Conservation (phyloP, 2,113 vertebrate genomes). For the Felis chaus region DNA sequence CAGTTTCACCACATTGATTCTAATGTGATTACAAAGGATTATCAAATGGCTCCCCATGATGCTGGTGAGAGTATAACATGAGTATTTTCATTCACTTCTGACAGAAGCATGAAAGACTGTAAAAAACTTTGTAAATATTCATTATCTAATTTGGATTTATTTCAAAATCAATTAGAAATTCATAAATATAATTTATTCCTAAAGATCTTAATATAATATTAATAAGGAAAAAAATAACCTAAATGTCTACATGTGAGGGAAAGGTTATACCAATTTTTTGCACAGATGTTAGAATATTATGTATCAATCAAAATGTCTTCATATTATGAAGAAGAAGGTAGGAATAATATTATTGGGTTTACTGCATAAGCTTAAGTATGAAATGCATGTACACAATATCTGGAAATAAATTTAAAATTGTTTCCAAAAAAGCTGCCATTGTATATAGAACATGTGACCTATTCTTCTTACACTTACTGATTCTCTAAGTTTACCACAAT, state of each 20-base stretch:
- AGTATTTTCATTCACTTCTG: not conserved
- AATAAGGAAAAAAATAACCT: not conserved
- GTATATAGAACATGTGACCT: not conserved
- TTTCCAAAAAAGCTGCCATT: not conserved
- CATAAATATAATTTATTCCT: not conserved
- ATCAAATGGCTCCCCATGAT: not conserved
- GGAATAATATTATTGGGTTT: not conserved
- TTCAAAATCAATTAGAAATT: not conserved
- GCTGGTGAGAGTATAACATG: not conserved
- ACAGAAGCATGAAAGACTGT: not conserved
- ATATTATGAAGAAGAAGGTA: not conserved
- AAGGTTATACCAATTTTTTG: not conserved
- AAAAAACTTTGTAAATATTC: not conserved
- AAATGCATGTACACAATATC: not conserved
- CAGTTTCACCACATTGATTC: not conserved
- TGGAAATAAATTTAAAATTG: not conserved
- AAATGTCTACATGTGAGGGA: not conserved
- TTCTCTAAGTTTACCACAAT: not conserved
- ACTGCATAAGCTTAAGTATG: not conserved
- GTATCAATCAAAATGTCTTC: not conserved
- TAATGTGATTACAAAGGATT: not conserved
- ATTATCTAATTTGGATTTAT: not conserved
- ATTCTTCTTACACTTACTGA: not conserved
- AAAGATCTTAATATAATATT: not conserved
- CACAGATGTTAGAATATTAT: not conserved